These are phyloP conservation scores for Oscheius sp. DNA, from an alignment of 2,888 invertebrate species.

Conservation along the genomic window DNA sequence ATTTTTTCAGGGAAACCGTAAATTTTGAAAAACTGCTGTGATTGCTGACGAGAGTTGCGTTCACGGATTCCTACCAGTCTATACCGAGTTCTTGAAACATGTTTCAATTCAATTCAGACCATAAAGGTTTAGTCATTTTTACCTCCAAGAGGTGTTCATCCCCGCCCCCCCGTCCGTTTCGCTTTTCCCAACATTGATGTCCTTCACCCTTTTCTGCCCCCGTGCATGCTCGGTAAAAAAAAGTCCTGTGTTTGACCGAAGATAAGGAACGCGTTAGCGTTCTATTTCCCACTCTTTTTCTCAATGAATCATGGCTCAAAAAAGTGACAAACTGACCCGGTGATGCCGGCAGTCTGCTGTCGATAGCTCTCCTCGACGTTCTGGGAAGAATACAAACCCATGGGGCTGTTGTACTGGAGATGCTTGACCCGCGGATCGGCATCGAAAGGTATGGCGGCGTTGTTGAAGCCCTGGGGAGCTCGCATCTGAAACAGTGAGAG, in stretches of 20 bases:
- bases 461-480: slow-evolving; percentile 57
- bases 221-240: background rate
- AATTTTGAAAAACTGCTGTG: no score
- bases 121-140: no score
- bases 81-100: no score
- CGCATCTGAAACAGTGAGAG: background rate
- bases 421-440: slow-evolving; percentile 62
- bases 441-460: slow-evolving; percentile 56
- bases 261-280: background rate
- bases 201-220: background rate
- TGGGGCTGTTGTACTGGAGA: slow-evolving; percentile 56
- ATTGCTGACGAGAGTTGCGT: no score
- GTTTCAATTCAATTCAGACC: no score
- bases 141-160: no score
- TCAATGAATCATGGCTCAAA: background rate
- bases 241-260: background rate
- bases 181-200: background rate
- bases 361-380: slow-evolving; percentile 68
- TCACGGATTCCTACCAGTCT: no score
- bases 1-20: no score
- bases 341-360: slow-evolving; percentile 62
- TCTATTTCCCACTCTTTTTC: background rate
- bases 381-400: slow-evolving; percentile 61
- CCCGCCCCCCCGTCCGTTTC: no score
- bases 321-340: slow-evolving; percentile 7